These are phyloP conservation scores for Phengaris alcon DNA, from an alignment of 2,888 invertebrate species.

Conservation along the genomic window DNA sequence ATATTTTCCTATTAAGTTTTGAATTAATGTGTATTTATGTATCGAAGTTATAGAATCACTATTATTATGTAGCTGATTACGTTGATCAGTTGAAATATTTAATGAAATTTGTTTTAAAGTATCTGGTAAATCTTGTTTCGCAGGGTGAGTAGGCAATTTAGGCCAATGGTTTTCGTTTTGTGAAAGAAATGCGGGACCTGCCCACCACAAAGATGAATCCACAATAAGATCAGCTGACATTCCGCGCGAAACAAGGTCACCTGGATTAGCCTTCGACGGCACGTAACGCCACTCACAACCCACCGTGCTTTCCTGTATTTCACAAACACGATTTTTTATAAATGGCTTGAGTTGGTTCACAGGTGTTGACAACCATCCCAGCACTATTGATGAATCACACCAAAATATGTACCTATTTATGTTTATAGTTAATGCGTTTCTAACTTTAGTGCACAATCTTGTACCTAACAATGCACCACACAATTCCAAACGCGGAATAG, in stretches of 20 bases:
- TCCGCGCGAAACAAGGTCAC: no score
- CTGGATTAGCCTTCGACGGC: no score
- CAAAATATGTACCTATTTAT: no score
- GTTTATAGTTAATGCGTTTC: not conserved
- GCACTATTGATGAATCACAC: not conserved
- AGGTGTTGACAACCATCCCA: not conserved
- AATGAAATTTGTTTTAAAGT: not conserved
- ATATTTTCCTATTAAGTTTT: slow-evolving; percentile 7
- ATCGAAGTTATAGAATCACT: not conserved
- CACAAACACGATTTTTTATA: not conserved
- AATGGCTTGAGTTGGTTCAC: not conserved
- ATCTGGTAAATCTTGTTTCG: slow-evolving; percentile 10
- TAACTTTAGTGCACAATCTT: slow-evolving; percentile 23
- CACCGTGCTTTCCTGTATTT: not conserved
- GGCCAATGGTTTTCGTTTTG: slow-evolving; percentile 19
- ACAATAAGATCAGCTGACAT: no score
- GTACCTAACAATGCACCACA: slow-evolving; percentile 38
- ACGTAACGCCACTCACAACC: no score
- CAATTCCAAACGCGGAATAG: slow-evolving; percentile 23
- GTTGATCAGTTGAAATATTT: not conserved
- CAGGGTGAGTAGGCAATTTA: slow-evolving; percentile 6
- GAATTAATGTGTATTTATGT: slow-evolving; percentile 1
- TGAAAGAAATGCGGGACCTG: no score
- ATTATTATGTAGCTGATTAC: not conserved
- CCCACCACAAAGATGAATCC: no score